Conservation (phyloP, 30 jellyfish, hydroid and myxozoan genomes). For the Hydra vulgaris region DNA sequence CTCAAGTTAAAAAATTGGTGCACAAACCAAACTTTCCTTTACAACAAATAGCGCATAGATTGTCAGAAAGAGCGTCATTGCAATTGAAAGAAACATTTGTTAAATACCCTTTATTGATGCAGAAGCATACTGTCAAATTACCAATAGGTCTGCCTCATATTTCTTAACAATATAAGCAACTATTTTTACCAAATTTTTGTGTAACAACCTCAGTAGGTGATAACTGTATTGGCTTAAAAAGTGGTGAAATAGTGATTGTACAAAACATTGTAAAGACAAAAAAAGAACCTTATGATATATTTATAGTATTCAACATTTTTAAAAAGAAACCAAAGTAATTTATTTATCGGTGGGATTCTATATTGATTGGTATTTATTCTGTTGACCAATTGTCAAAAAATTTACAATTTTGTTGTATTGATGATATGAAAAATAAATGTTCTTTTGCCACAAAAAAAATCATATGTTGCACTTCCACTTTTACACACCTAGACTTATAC, state of each 20-base stretch:
- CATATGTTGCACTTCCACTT: neutral
- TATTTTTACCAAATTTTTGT: neutral
- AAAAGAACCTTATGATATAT: neutral
- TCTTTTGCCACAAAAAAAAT: neutral
- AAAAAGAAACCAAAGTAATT: neutral
- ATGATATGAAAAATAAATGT: neutral
- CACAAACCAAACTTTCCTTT: neutral
- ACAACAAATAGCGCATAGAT: neutral
- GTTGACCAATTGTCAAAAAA: neutral
- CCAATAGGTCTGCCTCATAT: neutral
- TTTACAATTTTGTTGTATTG: neutral
- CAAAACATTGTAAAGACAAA: neutral
- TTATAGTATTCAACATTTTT: neutral
- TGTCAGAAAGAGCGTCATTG: neutral
- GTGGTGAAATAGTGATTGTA: neutral
- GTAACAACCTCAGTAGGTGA: neutral
- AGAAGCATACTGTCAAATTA: neutral
- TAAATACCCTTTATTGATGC: neutral
- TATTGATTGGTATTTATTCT: neutral
- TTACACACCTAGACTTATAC: neutral
- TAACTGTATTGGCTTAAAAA: neutral
- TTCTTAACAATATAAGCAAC: neutral
- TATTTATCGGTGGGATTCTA: neutral
- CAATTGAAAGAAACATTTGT: neutral
- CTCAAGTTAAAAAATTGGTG: slow-evolving; percentile 17